Percentiles rank a stretch among this genome's conserved stretches.
Evolutionary conservation across 2,888 invertebrate genomes (phyloP).

Genomic region (Monochamus alternatus): DNA sequence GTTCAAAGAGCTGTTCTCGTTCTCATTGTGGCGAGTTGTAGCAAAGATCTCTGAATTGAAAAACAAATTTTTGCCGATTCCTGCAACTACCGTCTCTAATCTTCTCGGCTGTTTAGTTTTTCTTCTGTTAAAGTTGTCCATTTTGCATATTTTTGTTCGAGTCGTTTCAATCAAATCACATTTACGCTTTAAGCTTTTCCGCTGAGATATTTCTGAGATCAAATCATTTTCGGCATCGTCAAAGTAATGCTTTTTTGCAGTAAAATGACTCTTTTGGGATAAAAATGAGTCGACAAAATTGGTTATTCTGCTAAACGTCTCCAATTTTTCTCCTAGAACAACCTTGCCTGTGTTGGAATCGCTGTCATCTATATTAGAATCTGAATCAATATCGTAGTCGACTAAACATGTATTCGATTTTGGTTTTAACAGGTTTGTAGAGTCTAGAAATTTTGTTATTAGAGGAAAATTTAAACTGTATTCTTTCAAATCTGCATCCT

Average conservation of each 20-base stretch:
- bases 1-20: slow-evolving; percentile 2
- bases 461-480: slow-evolving; percentile 48
- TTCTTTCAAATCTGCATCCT: slow-evolving; percentile 43
- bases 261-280: slow-evolving; percentile 41
- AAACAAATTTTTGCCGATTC: slow-evolving; percentile 10
- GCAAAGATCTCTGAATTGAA: neutral
- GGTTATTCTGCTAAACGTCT: slow-evolving; percentile 48
- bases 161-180: slow-evolving; percentile 53
- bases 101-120: slow-evolving; percentile 69
- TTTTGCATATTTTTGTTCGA: slow-evolving; percentile 63
- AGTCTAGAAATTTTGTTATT: slow-evolving; percentile 44
- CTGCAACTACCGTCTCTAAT: slow-evolving; percentile 54
- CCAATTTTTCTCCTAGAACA: slow-evolving; percentile 47
- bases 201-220: slow-evolving; percentile 65
- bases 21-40: slow-evolving; percentile 2
- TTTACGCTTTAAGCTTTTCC: slow-evolving; percentile 65
- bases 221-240: slow-evolving; percentile 64
- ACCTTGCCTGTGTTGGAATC: slow-evolving; percentile 45
- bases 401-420: slow-evolving; percentile 56
- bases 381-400: slow-evolving; percentile 63
- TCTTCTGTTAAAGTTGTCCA: slow-evolving; percentile 63
- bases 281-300: slow-evolving; percentile 49
- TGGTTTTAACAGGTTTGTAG: slow-evolving; percentile 3
- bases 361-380: slow-evolving; percentile 58
- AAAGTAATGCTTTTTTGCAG: slow-evolving; percentile 55